Percentiles rank a stretch among this genome's conserved stretches.
These are phyloP conservation scores for Oxycera nigricornis DNA, from an alignment of 2,888 invertebrate species.

Conservation along the genomic window DNA sequence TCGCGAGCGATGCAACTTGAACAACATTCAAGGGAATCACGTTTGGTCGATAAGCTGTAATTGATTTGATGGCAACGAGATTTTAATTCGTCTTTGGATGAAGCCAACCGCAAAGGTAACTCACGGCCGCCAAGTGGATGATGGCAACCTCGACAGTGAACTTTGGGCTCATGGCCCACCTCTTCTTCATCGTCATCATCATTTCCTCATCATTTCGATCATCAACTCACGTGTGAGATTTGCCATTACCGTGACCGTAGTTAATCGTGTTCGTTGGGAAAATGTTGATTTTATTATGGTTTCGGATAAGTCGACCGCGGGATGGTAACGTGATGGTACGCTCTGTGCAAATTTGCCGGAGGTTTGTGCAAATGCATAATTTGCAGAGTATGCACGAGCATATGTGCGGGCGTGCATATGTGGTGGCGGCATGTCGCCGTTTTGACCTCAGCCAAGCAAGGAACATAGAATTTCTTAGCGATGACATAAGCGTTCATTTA, in stretches of 20 bases:
- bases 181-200: conserved; percentile 14
- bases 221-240: conserved; percentile 6
- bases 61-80: background rate
- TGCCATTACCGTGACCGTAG: conserved; percentile 19
- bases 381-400: background rate
- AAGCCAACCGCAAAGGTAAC: too few relatives aligned
- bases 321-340: background rate
- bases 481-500: conserved; percentile 19
- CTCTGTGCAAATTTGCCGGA: background rate
- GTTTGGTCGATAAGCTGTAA: background rate
- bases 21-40: background rate
- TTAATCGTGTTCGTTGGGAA: conserved; percentile 4
- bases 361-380: conserved; percentile 4
- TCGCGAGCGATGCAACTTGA: background rate
- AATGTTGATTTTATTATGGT: conserved; percentile 12
- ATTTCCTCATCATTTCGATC: background rate
- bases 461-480: conserved; percentile 21
- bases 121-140: too few relatives aligned
- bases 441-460: conserved; percentile 7
- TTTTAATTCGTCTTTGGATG: background rate
- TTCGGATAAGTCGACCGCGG: background rate
- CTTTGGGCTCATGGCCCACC: background rate
- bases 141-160: conserved; percentile 5
- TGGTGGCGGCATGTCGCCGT: background rate
- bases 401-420: background rate